These are phyloP conservation scores for Pangasius larnaudii DNA, from an alignment of 2,797 vertebrate species.

Conservation along the genomic window DNA sequence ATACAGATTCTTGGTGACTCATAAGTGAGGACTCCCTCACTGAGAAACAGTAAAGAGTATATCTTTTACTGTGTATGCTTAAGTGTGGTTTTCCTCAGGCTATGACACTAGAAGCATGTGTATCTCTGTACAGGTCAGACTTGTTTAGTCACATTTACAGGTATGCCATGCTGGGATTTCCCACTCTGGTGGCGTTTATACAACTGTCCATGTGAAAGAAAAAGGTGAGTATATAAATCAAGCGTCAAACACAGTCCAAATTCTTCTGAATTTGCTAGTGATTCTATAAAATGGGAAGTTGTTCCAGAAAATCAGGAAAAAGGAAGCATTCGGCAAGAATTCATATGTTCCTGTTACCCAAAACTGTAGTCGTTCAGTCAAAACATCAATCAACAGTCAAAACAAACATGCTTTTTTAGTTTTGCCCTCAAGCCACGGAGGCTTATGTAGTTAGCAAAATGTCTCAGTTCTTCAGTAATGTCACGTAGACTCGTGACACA, in stretches of 20 bases:
- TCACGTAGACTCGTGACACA: neutral
- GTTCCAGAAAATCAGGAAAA: neutral
- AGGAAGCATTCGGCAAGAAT: neutral
- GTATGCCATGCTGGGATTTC: conserved; percentile 31
- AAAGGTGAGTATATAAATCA: too few relatives aligned
- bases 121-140: conserved; percentile 61
- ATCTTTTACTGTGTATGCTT: conserved; percentile 1
- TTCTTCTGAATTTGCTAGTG: neutral
- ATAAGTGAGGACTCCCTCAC: neutral
- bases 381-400: conserved; percentile 6
- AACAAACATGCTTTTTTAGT: neutral
- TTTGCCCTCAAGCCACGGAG: neutral
- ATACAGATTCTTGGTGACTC: conserved; percentile 1
- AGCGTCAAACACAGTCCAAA: neutral
- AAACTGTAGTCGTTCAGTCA: neutral
- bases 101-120: conserved; percentile 50
- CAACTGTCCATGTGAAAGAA: neutral
- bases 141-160: conserved; percentile 63
- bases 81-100: conserved; percentile 38
- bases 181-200: conserved; percentile 26
- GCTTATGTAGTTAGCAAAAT: neutral
- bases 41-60: neutral
- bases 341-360: neutral
- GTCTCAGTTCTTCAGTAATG: neutral
- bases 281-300: neutral